phyloP scores from a whole-genome alignment of 2,888 invertebrate species.

The Leptopilina myrica region DNA sequence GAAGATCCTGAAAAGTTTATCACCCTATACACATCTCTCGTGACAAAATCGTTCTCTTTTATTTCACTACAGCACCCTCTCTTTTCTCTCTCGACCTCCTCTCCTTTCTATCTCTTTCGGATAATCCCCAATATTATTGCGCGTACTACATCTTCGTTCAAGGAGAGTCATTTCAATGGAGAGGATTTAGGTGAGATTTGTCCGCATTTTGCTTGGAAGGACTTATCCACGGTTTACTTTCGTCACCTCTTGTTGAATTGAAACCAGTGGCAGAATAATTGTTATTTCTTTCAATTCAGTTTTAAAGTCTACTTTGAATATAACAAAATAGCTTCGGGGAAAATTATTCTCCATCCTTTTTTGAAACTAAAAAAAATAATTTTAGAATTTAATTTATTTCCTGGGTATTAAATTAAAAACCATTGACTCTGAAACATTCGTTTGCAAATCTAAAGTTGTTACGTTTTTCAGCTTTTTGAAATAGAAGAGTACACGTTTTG shows the following conservation, averaged over 20 bases:
- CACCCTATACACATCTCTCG: conserved; percentile 49
- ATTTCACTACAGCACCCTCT: conserved; percentile 27
- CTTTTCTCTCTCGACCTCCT: conserved; percentile 12
- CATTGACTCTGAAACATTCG: too few relatives aligned
- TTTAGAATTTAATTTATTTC: too few relatives aligned
- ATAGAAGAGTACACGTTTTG: background rate
- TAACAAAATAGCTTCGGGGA: too few relatives aligned
- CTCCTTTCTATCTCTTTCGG: conserved; percentile 55
- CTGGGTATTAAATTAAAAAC: too few relatives aligned
- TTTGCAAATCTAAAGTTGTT: too few relatives aligned
- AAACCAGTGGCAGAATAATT: background rate
- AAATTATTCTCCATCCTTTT: too few relatives aligned
- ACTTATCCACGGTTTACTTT: conserved; percentile 25
- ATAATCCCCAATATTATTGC: conserved; percentile 59
- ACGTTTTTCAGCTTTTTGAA: background rate
- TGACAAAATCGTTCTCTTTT: conserved; percentile 40
- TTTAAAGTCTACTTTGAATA: background rate
- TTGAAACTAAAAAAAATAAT: too few relatives aligned
- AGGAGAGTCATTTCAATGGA: conserved; percentile 15
- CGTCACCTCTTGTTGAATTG: conserved; percentile 8
- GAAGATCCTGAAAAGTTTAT: conserved; percentile 58
- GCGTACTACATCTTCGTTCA: conserved; percentile 42
- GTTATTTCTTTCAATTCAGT: background rate
- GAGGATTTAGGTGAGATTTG: conserved; percentile 36
- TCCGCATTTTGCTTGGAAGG: conserved; percentile 3